These are phyloP conservation scores for Mallotus villosus DNA, from an alignment of 2,797 vertebrate species.

Conservation along the genomic window DNA sequence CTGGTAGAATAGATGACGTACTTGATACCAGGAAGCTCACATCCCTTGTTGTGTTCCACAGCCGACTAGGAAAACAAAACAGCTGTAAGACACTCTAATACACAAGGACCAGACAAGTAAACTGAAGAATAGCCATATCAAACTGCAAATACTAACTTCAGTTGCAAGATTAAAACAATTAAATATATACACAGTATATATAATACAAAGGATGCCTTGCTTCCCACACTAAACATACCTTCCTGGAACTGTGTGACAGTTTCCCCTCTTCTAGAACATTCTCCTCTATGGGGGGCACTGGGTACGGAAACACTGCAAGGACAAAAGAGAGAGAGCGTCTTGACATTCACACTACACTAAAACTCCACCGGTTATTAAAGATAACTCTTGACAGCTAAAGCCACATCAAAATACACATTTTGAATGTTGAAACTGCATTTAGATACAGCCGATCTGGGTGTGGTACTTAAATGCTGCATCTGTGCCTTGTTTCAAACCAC, in stretches of 20 bases:
- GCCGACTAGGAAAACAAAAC: conserved; percentile 60
- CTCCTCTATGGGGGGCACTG: conserved; percentile 79
- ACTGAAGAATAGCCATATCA: too few relatives aligned
- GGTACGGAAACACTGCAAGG: conserved; percentile 71
- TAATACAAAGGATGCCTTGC: not conserved
- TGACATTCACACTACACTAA: too few relatives aligned
- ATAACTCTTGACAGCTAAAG: not conserved
- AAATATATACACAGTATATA: too few relatives aligned
- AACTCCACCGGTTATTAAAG: too few relatives aligned
- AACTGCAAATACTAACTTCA: too few relatives aligned
- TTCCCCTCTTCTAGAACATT: conserved; percentile 69
- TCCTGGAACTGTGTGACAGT: conserved; percentile 63
- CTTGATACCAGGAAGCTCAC: conserved; percentile 78
- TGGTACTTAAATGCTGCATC: too few relatives aligned
- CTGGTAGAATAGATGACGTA: conserved; percentile 48
- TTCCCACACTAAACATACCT: conserved; percentile 28
- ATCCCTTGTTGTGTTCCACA: conserved; percentile 69
- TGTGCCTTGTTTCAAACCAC: too few relatives aligned
- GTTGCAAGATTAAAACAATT: not conserved
- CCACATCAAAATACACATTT: not conserved
- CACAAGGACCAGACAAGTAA: not conserved
- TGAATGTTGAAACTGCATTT: too few relatives aligned
- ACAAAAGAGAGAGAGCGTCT: not conserved
- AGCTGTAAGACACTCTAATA: too few relatives aligned
- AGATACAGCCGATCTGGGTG: too few relatives aligned